Evolutionary conservation across 2,888 invertebrate genomes (phyloP).

Genomic region (Microctonus brassicae): DNA sequence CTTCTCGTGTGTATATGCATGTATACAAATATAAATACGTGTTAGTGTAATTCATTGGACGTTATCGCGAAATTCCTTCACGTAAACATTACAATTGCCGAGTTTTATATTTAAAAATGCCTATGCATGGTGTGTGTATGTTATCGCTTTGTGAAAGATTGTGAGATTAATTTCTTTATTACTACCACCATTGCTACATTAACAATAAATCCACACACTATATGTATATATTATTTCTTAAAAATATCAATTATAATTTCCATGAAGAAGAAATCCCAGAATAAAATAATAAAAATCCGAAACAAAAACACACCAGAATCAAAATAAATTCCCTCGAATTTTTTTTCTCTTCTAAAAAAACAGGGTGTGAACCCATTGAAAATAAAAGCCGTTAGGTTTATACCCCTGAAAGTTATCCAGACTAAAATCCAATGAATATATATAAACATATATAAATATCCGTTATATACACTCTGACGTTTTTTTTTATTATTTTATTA

Average conservation of each 20-base stretch:
- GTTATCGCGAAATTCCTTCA: background rate
- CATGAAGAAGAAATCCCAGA: background rate
- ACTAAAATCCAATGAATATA: slow-evolving; percentile 7
- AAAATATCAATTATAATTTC: background rate
- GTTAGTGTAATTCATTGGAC: background rate
- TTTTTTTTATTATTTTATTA: background rate
- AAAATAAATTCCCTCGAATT: no score
- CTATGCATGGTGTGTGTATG: background rate
- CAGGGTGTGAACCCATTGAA: background rate
- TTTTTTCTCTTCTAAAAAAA: no score
- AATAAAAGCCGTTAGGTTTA: background rate
- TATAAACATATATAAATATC: background rate
- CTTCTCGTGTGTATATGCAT: background rate
- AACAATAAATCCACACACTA: background rate
- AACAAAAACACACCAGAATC: background rate
- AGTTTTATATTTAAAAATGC: background rate
- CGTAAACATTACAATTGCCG: background rate
- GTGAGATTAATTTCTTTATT: background rate
- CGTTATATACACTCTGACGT: background rate
- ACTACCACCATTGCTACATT: background rate
- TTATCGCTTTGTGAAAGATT: background rate
- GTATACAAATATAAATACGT: no score
- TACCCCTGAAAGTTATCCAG: background rate
- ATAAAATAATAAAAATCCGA: background rate
- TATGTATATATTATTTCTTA: background rate